Conservation (phyloP, 2,888 invertebrate species). For the Hydrotaea diabolus region DNA sequence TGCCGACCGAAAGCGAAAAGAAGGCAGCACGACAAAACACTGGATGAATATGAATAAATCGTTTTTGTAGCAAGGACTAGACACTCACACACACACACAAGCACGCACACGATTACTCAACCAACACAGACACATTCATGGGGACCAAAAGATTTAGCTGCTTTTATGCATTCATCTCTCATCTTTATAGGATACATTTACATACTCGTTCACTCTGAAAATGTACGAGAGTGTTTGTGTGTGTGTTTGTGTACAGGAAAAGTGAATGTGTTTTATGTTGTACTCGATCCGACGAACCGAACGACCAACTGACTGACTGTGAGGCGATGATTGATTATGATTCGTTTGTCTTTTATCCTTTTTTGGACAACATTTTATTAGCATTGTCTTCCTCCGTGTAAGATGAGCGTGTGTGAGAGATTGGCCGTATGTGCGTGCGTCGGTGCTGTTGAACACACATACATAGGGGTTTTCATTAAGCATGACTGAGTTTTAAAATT, state of each 20-base stretch:
- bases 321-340: slow-evolving; percentile 33
- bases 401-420: neutral
- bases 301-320: slow-evolving; percentile 5
- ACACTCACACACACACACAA: neutral
- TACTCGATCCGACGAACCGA: neutral
- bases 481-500: too few species aligned
- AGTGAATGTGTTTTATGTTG: neutral
- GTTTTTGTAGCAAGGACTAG: neutral
- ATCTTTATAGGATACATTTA: neutral
- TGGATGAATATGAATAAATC: neutral
- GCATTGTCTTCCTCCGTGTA: slow-evolving; percentile 1
- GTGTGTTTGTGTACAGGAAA: neutral
- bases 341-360: slow-evolving; percentile 10
- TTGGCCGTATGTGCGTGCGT: neutral
- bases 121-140: neutral
- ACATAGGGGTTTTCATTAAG: too few species aligned
- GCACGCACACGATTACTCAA: neutral
- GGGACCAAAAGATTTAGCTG: neutral
- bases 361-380: slow-evolving; percentile 20
- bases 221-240: neutral
- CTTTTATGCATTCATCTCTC: neutral
- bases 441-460: neutral
- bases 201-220: too few species aligned
- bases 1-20: neutral
- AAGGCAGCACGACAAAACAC: too few species aligned